Percentiles rank a stretch among this genome's conserved stretches.
Conservation (phyloP, 2,113 vertebrate genomes). For the Rhea americana region DNA sequence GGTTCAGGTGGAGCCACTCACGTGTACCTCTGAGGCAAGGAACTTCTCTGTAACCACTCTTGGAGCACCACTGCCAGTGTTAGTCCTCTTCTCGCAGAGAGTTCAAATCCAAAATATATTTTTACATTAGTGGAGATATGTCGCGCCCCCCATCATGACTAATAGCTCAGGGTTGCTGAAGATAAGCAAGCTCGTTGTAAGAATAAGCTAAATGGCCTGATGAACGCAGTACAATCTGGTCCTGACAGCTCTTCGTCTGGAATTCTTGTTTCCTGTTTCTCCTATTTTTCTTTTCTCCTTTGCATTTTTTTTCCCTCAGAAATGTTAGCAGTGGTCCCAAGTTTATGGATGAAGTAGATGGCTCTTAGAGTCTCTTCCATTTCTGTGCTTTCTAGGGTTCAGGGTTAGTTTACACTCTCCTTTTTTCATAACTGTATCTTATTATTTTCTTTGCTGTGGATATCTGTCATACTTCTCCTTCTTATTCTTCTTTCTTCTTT, state of each 20-base stretch:
- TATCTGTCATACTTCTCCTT: not conserved
- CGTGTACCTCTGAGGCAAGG: not conserved
- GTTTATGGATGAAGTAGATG: not conserved
- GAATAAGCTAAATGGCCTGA: not conserved
- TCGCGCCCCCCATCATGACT: not conserved
- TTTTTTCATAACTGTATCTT: accelerated
- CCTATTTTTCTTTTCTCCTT: not conserved
- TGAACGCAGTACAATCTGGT: not conserved
- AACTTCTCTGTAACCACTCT: not conserved
- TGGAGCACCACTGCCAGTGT: not conserved
- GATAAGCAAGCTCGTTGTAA: not conserved
- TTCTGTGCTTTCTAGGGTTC: not conserved
- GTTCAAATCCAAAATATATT: not conserved
- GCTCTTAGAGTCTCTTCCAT: not conserved
- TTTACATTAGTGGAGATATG: not conserved
- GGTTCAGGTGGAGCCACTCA: accelerated
- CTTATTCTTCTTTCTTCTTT: not conserved
- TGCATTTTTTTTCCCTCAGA: not conserved
- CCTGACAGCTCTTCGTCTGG: not conserved
- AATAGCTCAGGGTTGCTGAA: not conserved
- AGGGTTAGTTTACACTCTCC: not conserved
- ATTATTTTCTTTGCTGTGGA: not conserved
- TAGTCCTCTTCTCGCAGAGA: not conserved
- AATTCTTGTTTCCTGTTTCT: not conserved
- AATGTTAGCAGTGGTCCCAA: not conserved